Conservation (phyloP, 2,797 vertebrate species). For the Cossypha dichroa region DNA sequence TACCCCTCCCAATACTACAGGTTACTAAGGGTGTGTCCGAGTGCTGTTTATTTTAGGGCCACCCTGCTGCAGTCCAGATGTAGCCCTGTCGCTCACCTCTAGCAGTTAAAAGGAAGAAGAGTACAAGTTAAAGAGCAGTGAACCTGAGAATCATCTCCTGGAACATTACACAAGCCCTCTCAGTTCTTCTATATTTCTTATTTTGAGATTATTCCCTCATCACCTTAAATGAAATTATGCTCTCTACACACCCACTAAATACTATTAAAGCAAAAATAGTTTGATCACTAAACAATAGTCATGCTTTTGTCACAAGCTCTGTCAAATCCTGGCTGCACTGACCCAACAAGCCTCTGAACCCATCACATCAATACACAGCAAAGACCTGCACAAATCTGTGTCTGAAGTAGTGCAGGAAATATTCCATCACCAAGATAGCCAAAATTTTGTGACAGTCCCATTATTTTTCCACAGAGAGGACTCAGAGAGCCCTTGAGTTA, state of each 20-base stretch:
- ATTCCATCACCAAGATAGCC: background rate
- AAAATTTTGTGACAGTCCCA: background rate
- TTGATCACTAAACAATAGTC: background rate
- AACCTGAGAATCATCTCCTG: background rate
- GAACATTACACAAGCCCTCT: background rate
- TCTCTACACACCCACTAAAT: background rate
- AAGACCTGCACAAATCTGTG: background rate
- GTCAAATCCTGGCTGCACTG: background rate
- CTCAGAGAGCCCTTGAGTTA: background rate
- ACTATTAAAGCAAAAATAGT: background rate
- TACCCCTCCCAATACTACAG: background rate
- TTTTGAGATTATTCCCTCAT: background rate
- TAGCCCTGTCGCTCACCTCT: background rate
- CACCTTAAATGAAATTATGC: background rate
- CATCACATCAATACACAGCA: rapidly evolving
- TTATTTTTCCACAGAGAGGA: background rate
- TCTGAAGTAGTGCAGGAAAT: background rate
- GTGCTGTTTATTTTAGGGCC: background rate
- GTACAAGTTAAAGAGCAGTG: no score
- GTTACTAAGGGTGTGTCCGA: background rate
- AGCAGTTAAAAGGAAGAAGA: background rate
- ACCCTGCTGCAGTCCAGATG: background rate
- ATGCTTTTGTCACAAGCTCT: background rate
- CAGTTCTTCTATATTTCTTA: background rate
- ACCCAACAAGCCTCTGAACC: background rate